Conservation (phyloP, 2,113 vertebrate genomes). For the Cisticola juncidis region DNA sequence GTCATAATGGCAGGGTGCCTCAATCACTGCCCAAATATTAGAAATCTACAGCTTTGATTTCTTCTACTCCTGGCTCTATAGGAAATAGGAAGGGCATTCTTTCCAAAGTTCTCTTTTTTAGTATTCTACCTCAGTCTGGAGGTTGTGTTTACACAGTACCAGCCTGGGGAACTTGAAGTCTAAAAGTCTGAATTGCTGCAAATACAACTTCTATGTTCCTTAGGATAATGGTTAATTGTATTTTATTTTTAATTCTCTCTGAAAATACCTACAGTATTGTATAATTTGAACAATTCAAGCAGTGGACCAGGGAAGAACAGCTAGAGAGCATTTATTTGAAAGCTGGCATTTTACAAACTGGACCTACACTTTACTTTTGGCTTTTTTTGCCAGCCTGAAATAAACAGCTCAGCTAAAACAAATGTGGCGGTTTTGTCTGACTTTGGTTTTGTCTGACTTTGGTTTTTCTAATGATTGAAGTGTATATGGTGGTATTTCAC, state of each 20-base stretch:
- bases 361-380: background rate
- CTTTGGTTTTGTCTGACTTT: background rate
- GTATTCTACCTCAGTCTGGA: background rate
- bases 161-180: background rate
- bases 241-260: background rate
- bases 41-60: background rate
- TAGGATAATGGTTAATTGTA: background rate
- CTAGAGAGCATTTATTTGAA: background rate
- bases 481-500: background rate
- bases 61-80: background rate
- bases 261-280: background rate
- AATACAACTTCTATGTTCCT: background rate
- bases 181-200: background rate
- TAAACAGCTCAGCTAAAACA: background rate
- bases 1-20: background rate
- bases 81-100: background rate
- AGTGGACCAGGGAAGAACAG: background rate
- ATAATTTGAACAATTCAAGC: background rate
- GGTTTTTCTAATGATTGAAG: background rate
- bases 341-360: background rate
- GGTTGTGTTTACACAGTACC: background rate
- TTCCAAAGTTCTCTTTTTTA: background rate
- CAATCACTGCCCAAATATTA: background rate
- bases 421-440: rapidly evolving
- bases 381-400: background rate